Evolutionary conservation across 1,140 invertebrate genomes (phyloP), one percentile per base, ranked within the genome.

Genomic region (Gonatopus flavifemur): DNA sequence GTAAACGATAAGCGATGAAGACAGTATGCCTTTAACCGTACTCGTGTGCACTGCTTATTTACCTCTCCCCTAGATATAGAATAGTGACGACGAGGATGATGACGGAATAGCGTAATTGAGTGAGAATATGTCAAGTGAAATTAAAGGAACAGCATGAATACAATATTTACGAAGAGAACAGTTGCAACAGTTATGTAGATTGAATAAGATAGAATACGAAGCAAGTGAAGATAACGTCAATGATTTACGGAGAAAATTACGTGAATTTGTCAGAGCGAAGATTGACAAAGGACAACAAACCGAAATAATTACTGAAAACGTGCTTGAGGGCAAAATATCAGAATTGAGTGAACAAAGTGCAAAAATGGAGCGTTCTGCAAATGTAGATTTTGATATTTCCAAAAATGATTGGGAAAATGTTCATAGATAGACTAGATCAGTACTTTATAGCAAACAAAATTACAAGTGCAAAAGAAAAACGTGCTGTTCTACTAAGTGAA

Each of bases 401-500:
- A 32, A 41, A 53, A 40, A 59, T 22, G 48, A 52, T 18, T 59
- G 52, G 52, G 48, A 58, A 37, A 20, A 38, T n/a, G 22, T 58
- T 32, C 25, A 28, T 53, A 8, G 52, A 64, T 30, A 48, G 64
- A 7, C 19, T 67, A 2, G 55, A 65, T 28, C 57, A 58, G 32
- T 67, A 63, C 47, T 66, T 67, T 38, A 25, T 50, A 5, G 60
- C 58, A n/a, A 67, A 69, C 41, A 38, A 56, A 6, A 45, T 67
- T 3, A 41, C 47, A 7, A 51, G 53, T 4, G 52, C 59, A 28
- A 24, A 51, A 9, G 58, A 59, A 33, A 54, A 57, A 38, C 10
- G 25, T n/a, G 55, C 66, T 13, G 62, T 59, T 7, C 57, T 70
- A 21, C 41, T 72, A 12, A 69, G 56, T 4, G 48, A 59, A 9